These are phyloP conservation scores for Papilio helenus DNA, from an alignment of 1,140 invertebrate species.

Conservation along the genomic window DNA sequence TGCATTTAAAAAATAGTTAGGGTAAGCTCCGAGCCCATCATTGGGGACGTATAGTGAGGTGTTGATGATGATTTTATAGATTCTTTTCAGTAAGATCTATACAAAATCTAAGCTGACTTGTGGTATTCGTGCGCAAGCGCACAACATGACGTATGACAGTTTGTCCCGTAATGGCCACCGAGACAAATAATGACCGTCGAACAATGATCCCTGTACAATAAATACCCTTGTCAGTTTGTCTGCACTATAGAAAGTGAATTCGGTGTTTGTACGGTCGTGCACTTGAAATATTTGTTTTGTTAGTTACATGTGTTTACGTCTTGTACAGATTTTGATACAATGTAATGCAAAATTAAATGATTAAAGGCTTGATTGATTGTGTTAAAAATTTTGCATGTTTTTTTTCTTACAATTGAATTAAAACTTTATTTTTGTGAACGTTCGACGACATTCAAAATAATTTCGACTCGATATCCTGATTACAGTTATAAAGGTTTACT, in stretches of 20 bases:
- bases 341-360: neutral
- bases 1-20: too few species aligned
- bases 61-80: too few species aligned
- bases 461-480: neutral
- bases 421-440: neutral
- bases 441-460: neutral
- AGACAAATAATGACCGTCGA: neutral
- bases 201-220: neutral
- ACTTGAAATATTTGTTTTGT: neutral
- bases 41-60: too few species aligned
- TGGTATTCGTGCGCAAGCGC: neutral
- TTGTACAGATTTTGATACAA: neutral
- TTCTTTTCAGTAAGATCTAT: too few species aligned
- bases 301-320: neutral
- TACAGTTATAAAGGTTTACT: constrained; percentile 6
- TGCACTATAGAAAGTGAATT: neutral
- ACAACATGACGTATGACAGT: neutral
- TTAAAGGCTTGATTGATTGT: neutral
- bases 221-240: neutral
- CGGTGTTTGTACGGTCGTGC: neutral
- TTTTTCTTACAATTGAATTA: too few species aligned
- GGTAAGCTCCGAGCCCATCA: too few species aligned
- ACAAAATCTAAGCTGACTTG: neutral
- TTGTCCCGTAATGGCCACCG: neutral
- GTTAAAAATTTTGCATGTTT: neutral